A percentile compares a stretch with the other conserved stretches of the same genome.
phyloP scores from a whole-genome alignment of 92 coral and sea anemone species.

The Montipora capitata region DNA sequence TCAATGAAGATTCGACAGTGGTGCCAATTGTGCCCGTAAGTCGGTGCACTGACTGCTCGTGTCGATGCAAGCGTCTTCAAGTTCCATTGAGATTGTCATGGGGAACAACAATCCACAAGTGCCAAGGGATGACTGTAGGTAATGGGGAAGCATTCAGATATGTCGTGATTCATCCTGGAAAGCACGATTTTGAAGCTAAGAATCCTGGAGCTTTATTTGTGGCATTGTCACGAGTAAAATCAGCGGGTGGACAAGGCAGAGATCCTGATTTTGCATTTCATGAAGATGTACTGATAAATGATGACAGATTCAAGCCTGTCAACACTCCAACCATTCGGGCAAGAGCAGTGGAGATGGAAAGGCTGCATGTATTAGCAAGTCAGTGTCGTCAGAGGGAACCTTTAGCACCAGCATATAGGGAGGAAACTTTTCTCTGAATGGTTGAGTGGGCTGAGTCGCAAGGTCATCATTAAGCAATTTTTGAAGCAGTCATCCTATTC shows the following conservation, averaged over 20 bases:
- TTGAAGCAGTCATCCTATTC: too few species aligned
- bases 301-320: conserved; percentile 51
- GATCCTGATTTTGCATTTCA: too few species aligned
- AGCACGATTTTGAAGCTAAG: too few species aligned
- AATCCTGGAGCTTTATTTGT: too few species aligned
- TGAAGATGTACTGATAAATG: conserved; percentile 55
- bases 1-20: conserved; percentile 36
- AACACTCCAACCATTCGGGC: conserved; percentile 53
- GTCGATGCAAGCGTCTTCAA: conserved; percentile 48
- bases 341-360: conserved; percentile 41
- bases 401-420: conserved; percentile 46
- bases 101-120: too few species aligned
- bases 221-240: too few species aligned
- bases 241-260: too few species aligned
- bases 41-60: conserved; percentile 41
- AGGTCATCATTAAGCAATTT: too few species aligned
- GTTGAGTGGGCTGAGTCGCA: too few species aligned
- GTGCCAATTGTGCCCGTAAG: conserved; percentile 63
- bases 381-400: conserved; percentile 32
- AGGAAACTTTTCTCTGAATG: conserved; percentile 17
- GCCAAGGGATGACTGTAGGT: too few species aligned
- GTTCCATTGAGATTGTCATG: conserved; percentile 60
- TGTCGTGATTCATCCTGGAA: too few species aligned
- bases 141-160: too few species aligned
- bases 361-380: conserved; percentile 32